These are phyloP conservation scores for Nycticryphes semicollaris DNA, from an alignment of 2,113 vertebrate species.

Conservation along the genomic window DNA sequence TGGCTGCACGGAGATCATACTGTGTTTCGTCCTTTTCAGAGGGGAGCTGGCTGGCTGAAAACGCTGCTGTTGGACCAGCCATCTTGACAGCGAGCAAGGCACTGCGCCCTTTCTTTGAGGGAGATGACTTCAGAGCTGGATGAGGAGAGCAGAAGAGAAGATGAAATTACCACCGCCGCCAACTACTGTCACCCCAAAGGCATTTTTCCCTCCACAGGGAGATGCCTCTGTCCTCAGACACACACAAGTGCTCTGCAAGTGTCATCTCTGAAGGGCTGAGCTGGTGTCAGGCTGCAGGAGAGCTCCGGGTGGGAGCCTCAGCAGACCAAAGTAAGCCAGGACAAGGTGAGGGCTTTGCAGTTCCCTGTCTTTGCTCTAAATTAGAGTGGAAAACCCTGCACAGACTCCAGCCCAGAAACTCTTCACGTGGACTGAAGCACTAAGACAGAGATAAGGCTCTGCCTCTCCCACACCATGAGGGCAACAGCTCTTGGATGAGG, in stretches of 20 bases:
- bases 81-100: slow-evolving; percentile 85
- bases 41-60: slow-evolving; percentile 91
- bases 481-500: neutral
- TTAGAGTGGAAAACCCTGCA: neutral
- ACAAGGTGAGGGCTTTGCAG: neutral
- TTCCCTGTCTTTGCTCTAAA: neutral
- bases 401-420: neutral
- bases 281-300: neutral
- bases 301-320: neutral
- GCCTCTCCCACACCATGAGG: neutral
- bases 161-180: neutral
- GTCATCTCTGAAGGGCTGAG: neutral
- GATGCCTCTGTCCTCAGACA: neutral
- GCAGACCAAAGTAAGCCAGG: neutral
- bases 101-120: slow-evolving; percentile 92
- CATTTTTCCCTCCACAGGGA: neutral
- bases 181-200: neutral
- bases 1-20: slow-evolving; percentile 88
- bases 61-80: slow-evolving; percentile 85
- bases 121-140: slow-evolving; percentile 94
- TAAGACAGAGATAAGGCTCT: neutral
- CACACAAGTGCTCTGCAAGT: neutral
- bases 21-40: slow-evolving; percentile 88
- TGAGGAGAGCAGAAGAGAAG: neutral
- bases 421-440: neutral